These are phyloP conservation scores for Eulimnadia texana DNA, from an alignment of 1,140 invertebrate species.

Conservation along the genomic window DNA sequence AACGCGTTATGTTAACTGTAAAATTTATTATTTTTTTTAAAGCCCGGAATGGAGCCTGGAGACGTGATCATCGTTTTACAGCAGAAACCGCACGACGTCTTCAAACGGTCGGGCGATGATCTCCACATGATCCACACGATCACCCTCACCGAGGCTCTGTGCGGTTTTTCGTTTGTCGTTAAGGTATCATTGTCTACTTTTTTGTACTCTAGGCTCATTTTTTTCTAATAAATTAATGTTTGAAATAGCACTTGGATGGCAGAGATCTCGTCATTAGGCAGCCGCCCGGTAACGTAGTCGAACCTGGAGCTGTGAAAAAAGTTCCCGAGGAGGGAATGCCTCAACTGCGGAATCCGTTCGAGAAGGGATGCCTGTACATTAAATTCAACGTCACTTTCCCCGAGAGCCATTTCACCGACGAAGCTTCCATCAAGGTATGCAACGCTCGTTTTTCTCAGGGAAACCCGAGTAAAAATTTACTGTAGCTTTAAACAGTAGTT, in stretches of 20 bases:
- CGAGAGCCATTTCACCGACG: constrained; percentile 54
- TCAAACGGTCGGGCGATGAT: constrained; percentile 58
- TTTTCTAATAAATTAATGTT: neutral
- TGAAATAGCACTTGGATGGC: constrained; percentile 67
- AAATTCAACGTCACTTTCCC: constrained; percentile 76
- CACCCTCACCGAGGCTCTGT: constrained; percentile 70
- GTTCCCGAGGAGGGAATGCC: constrained; percentile 85
- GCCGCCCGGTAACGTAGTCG: constrained; percentile 54
- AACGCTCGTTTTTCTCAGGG: too few species aligned
- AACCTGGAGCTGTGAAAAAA: constrained; percentile 59
- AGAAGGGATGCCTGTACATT: constrained; percentile 74
- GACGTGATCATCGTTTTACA: constrained; percentile 66
- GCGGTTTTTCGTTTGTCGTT: constrained; percentile 65
- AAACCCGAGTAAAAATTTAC: too few species aligned
- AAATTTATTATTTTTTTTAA: constrained; percentile 20
- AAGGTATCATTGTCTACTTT: constrained; percentile 20
- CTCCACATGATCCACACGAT: constrained; percentile 58
- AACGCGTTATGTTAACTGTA: neutral
- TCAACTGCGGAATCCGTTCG: constrained; percentile 58
- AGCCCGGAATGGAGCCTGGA: constrained; percentile 63
- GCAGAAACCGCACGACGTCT: constrained; percentile 60
- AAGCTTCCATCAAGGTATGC: constrained; percentile 43
- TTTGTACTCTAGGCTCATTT: too few species aligned
- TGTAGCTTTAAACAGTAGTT: neutral
- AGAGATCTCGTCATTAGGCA: constrained; percentile 56